Evolutionary conservation across 2,888 invertebrate species (phyloP).

Genomic region (Himalopsyche kuldschensis): DNA sequence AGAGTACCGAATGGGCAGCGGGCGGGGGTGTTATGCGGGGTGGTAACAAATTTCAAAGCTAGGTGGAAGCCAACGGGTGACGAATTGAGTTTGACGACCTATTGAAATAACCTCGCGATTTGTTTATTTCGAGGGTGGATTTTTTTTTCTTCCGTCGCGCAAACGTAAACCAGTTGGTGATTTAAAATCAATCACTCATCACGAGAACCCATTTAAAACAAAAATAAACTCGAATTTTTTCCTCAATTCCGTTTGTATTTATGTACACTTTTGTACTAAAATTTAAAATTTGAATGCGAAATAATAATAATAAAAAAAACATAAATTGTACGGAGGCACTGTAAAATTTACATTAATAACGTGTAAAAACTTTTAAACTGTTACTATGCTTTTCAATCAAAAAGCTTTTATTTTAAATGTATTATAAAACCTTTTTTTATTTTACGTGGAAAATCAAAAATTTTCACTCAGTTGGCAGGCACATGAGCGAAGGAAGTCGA

Average conservation of each 20-base stretch:
- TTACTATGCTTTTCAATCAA: too few relatives aligned
- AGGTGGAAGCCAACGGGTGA: background rate
- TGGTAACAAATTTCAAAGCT: background rate
- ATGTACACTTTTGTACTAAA: background rate
- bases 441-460: too few relatives aligned
- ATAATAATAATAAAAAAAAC: too few relatives aligned
- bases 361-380: too few relatives aligned
- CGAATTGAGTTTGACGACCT: conserved; percentile 1
- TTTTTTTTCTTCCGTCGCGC: background rate
- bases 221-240: too few relatives aligned
- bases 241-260: background rate
- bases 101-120: conserved; percentile 3
- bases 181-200: background rate
- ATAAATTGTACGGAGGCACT: too few relatives aligned
- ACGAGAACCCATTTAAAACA: background rate
- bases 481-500: too few relatives aligned
- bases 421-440: too few relatives aligned
- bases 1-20: background rate
- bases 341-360: too few relatives aligned
- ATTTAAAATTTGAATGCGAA: background rate
- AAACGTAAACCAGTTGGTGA: background rate
- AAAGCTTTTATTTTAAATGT: too few relatives aligned
- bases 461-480: too few relatives aligned
- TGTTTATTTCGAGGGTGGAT: background rate
- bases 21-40: background rate